Conservation (phyloP, 2,113 vertebrate species). For the Dasypus novemcinctus region DNA sequence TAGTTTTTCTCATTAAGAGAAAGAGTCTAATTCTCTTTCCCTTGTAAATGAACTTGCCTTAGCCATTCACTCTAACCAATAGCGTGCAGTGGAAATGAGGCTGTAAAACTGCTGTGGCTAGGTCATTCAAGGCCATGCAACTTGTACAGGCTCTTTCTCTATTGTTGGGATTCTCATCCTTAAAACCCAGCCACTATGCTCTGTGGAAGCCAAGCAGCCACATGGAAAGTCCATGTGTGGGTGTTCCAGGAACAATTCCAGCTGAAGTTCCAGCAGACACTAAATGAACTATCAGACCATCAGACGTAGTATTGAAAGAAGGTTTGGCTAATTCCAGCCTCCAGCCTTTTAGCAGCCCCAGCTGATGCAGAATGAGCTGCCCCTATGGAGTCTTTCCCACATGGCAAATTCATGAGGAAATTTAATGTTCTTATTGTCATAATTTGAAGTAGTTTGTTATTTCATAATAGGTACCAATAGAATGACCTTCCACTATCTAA, state of each 20-base stretch:
- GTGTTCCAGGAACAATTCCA: background rate
- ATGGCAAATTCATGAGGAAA: background rate
- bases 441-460: background rate
- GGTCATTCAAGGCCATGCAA: background rate
- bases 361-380: background rate
- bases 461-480: background rate
- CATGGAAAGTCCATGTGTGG: background rate
- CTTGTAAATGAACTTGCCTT: background rate
- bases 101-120: rapidly evolving
- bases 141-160: background rate
- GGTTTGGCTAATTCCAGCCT: background rate
- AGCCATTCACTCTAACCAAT: background rate
- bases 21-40: background rate
- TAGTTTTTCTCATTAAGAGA: background rate
- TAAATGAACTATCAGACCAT: background rate
- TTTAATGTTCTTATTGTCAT: background rate
- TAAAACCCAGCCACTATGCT: background rate
- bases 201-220: too few relatives aligned
- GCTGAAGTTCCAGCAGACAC: background rate
- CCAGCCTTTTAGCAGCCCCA: background rate
- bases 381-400: background rate
- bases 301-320: background rate
- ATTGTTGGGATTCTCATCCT: background rate
- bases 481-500: background rate
- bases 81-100: background rate